Evolutionary conservation across 2,113 vertebrate species (phyloP).

Genomic region (Chunga burmeisteri): DNA sequence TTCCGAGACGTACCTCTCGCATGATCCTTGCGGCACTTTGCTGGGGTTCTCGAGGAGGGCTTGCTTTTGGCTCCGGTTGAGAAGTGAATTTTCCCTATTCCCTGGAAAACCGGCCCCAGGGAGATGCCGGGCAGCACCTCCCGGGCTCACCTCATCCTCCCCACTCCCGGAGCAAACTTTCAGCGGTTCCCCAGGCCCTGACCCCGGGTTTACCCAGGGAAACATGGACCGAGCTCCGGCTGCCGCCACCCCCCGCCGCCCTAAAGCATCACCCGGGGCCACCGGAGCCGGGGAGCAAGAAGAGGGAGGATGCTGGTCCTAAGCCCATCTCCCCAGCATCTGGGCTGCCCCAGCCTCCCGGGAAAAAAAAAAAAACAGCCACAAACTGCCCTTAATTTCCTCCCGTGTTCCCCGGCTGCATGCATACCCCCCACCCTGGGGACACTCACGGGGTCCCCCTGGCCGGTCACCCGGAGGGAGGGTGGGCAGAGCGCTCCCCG

Average conservation of each 20-base stretch:
- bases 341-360: rapidly evolving
- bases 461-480: rapidly evolving
- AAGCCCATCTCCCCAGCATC: rapidly evolving
- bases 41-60: rapidly evolving
- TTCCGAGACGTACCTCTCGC: rapidly evolving
- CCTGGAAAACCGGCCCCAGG: not conserved
- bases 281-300: rapidly evolving
- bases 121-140: rapidly evolving
- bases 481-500: rapidly evolving
- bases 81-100: not conserved
- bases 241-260: rapidly evolving
- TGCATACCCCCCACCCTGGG: not conserved
- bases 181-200: rapidly evolving
- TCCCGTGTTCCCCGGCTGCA: rapidly evolving
- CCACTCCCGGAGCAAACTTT: rapidly evolving
- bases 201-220: rapidly evolving
- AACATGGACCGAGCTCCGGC: rapidly evolving
- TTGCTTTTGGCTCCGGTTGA: not conserved
- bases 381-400: not conserved
- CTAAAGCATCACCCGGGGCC: rapidly evolving
- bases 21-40: rapidly evolving
- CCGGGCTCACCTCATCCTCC: not conserved
- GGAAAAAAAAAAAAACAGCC: not conserved
- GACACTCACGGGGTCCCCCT: rapidly evolving
- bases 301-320: not conserved